Base-by-base conservation (phyloP, 2,888 invertebrate species). In the Thera britannica region DNA sequence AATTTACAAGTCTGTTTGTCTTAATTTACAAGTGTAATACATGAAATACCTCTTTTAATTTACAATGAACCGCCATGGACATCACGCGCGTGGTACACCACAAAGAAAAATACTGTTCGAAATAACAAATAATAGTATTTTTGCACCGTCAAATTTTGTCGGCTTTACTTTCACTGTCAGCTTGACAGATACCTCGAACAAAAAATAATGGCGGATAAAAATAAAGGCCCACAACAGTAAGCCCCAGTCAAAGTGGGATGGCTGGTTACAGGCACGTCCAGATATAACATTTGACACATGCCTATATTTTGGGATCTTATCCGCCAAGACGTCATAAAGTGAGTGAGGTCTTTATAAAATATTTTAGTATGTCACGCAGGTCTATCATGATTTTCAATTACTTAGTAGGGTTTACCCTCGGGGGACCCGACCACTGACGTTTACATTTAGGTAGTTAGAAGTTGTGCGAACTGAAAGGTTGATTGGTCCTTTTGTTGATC, bases 11-110 rank as follows among this genome's bases (percentile, higher is more conserved):
- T 23, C 23, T 23, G 23, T 23, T 23, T 23, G 34, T 55, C 23
- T 67, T 67, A 56, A 65, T 57, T 69, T 65, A 55, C 44, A 67
- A 65, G 56, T 57, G 65, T 68, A 67, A 57, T 67, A 36, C 54
- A 65, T 62, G 56, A 58, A 58, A 59, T n/a, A 46, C 44, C 52
- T 52, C 52, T 58, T 63, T 58, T 34, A 51, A 49, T 72, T 65
- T 63, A 34, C 35, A 64, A 44, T 44, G 12, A 41, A 23, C 23
- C 23, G 23, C 23, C 23, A 23, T 23, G 23, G 23, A 23, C 23
- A 23, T 23, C 23, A 23, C 23, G 23, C 23, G 23, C 23, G 23
- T 23, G 23, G 23, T 23, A 23, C 23, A 23, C 23, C 23, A 23
- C 23, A 23, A 23, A 23, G 23, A 23, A 23, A 23, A 23, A 23